These are phyloP conservation scores for Patiria pectinifera DNA, from an alignment of 53 echinoderm and acorn worm genomes.

Conservation along the genomic window DNA sequence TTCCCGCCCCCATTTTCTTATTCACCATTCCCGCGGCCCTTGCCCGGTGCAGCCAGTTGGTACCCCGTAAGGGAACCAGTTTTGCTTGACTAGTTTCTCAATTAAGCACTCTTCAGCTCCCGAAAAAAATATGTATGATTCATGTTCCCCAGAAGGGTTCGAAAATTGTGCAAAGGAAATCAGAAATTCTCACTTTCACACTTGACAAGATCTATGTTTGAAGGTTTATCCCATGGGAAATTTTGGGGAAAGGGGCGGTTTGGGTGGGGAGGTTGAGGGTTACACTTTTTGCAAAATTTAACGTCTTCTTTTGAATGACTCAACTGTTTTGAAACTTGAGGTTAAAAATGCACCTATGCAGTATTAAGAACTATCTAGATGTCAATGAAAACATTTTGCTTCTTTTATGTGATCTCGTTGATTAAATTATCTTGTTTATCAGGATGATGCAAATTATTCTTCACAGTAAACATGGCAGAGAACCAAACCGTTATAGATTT, in stretches of 20 bases:
- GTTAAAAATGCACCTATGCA: no score
- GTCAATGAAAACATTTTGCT: no score
- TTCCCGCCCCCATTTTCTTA: background rate
- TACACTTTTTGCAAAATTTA: background rate
- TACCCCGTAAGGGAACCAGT: background rate
- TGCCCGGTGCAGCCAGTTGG: background rate
- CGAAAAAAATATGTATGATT: background rate
- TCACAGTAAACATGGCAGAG: no score
- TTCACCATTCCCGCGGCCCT: background rate
- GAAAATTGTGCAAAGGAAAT: background rate
- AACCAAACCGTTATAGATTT: no score
- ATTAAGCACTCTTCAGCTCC: background rate
- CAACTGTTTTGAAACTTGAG: no score
- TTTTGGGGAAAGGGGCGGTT: background rate
- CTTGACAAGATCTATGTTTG: background rate
- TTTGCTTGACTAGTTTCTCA: background rate
- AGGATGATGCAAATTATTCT: no score
- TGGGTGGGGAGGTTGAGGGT: background rate
- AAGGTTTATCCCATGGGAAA: background rate
- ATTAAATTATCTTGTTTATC: no score
- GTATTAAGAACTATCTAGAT: no score
- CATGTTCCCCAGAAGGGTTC: slow-evolving; percentile 10
- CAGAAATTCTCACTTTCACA: slow-evolving; percentile 4
- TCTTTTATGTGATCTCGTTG: no score
- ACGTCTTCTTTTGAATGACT: background rate